Evolutionary conservation across 2,113 vertebrate genomes (phyloP).

Genomic region (Callopanchax toddi): DNA sequence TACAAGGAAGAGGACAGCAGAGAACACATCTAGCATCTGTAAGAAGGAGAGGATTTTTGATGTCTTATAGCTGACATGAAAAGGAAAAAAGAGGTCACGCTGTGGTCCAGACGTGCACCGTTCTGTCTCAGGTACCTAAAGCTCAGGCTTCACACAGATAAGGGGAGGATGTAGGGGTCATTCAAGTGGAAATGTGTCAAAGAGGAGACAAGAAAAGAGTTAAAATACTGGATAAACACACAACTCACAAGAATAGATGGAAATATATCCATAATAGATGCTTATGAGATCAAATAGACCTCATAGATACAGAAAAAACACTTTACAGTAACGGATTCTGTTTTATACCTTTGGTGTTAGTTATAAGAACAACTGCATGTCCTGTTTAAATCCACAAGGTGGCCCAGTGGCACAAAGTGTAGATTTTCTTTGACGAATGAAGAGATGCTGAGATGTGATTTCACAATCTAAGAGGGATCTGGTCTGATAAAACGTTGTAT

Average conservation of each 20-base stretch:
- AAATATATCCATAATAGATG: too few relatives aligned
- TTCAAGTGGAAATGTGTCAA: slow-evolving; percentile 8
- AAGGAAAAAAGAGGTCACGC: slow-evolving; percentile 3
- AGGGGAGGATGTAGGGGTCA: slow-evolving; percentile 1
- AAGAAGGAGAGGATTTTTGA: background rate
- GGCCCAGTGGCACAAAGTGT: slow-evolving; percentile 56
- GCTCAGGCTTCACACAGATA: slow-evolving; percentile 40
- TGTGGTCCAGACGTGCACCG: background rate
- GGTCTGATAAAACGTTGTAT: too few relatives aligned
- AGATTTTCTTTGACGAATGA: background rate
- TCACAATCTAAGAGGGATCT: background rate
- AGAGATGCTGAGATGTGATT: background rate
- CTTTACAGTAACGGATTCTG: too few relatives aligned
- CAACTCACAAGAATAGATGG: too few relatives aligned
- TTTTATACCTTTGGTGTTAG: too few relatives aligned
- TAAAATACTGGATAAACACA: too few relatives aligned
- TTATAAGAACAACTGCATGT: slow-evolving; percentile 22
- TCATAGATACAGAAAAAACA: too few relatives aligned
- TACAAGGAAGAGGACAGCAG: background rate
- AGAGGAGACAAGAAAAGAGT: slow-evolving; percentile 1
- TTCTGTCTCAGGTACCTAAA: slow-evolving; percentile 31
- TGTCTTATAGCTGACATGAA: slow-evolving; percentile 7
- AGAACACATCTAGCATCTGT: background rate
- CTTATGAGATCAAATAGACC: too few relatives aligned
- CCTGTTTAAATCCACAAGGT: slow-evolving; percentile 55